phyloP scores from a whole-genome alignment of 37 sponge, comb jelly and placozoan genomes.

The Chondrilla cf. caribensis region DNA sequence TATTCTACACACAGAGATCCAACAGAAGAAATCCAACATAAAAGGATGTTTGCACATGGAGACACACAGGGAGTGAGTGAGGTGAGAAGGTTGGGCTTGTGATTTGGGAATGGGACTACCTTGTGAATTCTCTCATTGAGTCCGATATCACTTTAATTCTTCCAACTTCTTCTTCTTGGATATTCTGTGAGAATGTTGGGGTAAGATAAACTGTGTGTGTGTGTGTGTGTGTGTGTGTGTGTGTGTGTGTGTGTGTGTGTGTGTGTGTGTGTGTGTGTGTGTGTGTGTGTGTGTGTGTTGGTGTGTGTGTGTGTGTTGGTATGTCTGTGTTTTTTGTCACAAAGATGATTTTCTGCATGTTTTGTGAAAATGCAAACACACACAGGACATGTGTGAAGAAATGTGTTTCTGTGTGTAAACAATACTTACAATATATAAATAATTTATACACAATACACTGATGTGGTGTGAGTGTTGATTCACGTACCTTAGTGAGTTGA shows the following conservation, averaged over 20 bases:
- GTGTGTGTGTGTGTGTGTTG: neutral
- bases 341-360: neutral
- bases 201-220: neutral
- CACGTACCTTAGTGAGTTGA: neutral
- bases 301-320: neutral
- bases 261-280: conserved; percentile 34
- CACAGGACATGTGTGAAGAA: too few species aligned
- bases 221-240: conserved; percentile 19
- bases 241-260: conserved; percentile 23
- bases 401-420: too few species aligned
- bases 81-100: too few species aligned
- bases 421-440: too few species aligned
- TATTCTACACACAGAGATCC: conserved; percentile 49
- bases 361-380: neutral
- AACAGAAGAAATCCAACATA: too few species aligned
- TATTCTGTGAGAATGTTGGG: too few species aligned
- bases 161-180: conserved; percentile 43
- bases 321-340: neutral
- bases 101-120: conserved; percentile 28
- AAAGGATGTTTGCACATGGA: too few species aligned
- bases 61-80: too few species aligned
- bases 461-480: too few species aligned
- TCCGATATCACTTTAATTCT: conserved; percentile 56
- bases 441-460: too few species aligned
- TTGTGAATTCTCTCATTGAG: conserved; percentile 60